Conservation (phyloP, 2,113 vertebrate genomes). For the Actenoides lindsayi region DNA sequence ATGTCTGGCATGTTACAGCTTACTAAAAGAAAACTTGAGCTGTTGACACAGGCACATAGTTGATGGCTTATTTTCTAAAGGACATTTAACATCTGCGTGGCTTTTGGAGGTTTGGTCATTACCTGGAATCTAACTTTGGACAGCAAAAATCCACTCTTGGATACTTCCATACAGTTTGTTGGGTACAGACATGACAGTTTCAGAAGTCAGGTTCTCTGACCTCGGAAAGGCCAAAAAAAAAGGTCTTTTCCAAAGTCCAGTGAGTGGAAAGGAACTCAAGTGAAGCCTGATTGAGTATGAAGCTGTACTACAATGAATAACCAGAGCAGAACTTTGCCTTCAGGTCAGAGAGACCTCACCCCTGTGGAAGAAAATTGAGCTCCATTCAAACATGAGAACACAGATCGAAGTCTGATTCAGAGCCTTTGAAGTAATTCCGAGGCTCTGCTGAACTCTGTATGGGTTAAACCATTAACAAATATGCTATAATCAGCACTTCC, state of each 20-base stretch:
- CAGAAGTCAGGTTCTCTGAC: background rate
- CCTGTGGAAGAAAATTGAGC: background rate
- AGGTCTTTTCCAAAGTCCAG: background rate
- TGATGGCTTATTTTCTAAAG: background rate
- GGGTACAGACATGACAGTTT: background rate
- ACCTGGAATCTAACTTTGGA: background rate
- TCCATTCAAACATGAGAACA: background rate
- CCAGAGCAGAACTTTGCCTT: background rate
- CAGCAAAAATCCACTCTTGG: background rate
- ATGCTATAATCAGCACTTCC: background rate
- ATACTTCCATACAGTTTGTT: background rate
- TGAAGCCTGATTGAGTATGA: background rate
- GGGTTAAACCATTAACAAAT: conserved; percentile 26
- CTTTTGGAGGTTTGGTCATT: background rate
- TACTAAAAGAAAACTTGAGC: background rate
- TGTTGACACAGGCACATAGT: background rate
- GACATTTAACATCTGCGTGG: background rate
- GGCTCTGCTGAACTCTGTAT: background rate
- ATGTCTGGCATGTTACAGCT: background rate
- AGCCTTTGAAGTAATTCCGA: background rate
- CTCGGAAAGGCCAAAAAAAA: background rate
- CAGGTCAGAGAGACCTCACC: background rate
- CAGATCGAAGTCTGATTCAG: background rate
- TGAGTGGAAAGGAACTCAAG: background rate
- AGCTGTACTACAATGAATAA: background rate